These are phyloP conservation scores for Hipposideros armiger DNA, from an alignment of 2,113 vertebrate genomes.

Conservation along the genomic window DNA sequence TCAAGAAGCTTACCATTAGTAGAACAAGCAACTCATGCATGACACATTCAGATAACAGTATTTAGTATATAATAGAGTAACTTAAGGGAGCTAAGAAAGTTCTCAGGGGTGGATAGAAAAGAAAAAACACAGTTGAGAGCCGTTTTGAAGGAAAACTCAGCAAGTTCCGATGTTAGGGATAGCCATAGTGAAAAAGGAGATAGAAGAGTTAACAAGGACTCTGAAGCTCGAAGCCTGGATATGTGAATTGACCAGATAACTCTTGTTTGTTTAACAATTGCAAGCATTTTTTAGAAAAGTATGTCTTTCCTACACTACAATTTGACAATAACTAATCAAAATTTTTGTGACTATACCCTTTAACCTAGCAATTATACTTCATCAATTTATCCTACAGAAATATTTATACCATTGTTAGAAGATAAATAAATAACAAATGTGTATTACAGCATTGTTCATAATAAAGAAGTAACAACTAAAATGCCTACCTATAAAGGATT, in stretches of 20 bases:
- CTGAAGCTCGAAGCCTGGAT: not conserved
- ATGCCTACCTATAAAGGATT: not conserved
- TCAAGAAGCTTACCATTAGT: slow-evolving; percentile 5
- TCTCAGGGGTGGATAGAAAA: not conserved
- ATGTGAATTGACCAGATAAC: not conserved
- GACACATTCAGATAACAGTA: not conserved
- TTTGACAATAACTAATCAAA: slow-evolving; percentile 10
- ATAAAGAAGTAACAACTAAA: slow-evolving; percentile 36
- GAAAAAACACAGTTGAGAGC: slow-evolving; percentile 5
- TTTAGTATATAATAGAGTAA: not conserved
- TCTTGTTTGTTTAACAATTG: not conserved
- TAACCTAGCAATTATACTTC: not conserved
- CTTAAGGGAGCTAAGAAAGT: slow-evolving; percentile 33
- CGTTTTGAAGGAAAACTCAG: slow-evolving; percentile 42
- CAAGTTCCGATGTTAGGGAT: not conserved
- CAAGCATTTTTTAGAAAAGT: not conserved
- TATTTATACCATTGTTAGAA: not conserved
- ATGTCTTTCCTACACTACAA: not conserved
- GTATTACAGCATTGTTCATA: slow-evolving; percentile 17
- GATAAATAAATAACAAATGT: slow-evolving; percentile 30
- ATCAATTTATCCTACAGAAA: not conserved
- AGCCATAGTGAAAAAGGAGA: not conserved
- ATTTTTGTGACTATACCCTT: not conserved
- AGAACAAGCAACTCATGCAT: not conserved
- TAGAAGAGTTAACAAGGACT: not conserved